Conservation (phyloP, 2,888 invertebrate species). For the Cancer borealis region DNA sequence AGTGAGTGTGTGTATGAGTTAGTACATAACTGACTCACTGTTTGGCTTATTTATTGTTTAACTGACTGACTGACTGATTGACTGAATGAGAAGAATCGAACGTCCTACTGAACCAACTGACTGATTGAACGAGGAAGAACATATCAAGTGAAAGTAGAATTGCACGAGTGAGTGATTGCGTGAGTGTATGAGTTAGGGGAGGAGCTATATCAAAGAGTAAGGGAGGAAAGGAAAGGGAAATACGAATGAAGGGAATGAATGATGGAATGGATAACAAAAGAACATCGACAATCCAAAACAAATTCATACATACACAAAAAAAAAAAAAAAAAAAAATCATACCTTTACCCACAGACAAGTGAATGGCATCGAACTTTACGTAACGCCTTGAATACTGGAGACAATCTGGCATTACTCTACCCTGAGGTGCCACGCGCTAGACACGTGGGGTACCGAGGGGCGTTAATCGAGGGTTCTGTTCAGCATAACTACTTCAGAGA, state of each 20-base stretch:
- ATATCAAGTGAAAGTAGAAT: no score
- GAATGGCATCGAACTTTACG: conserved; percentile 54
- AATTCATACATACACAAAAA: no score
- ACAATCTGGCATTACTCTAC: conserved; percentile 61
- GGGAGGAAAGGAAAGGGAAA: background rate
- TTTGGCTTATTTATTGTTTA: no score
- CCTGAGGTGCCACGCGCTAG: conserved; percentile 74
- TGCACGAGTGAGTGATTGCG: no score
- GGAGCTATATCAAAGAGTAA: background rate
- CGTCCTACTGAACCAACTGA: no score
- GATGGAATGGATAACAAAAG: background rate
- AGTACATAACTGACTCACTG: no score
- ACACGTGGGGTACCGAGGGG: conserved; percentile 70
- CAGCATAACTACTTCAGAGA: conserved; percentile 72
- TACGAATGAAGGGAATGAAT: background rate
- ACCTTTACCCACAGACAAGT: background rate
- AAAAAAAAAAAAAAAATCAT: no score
- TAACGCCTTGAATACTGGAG: background rate
- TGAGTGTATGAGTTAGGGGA: no score
- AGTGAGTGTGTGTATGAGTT: no score
- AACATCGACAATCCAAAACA: background rate
- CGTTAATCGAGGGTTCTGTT: conserved; percentile 58
- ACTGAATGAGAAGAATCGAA: no score
- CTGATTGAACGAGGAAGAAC: no score
- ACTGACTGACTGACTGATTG: no score